Evolutionary conservation across 2,797 vertebrate genomes (phyloP).

Genomic region (Chromobotia macracanthus): DNA sequence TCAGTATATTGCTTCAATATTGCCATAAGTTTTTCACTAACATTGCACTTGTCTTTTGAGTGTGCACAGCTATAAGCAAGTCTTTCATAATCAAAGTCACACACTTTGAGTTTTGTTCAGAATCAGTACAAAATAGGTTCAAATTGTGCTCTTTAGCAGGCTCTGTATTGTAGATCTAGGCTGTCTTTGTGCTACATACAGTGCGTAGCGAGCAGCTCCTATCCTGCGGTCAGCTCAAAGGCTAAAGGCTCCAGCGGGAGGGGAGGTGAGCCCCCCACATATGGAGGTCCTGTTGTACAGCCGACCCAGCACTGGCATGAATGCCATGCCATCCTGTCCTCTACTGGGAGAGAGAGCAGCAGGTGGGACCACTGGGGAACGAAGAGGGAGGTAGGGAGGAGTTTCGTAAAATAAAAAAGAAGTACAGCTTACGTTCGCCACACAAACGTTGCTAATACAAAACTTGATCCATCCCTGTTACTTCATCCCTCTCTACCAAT

Average conservation of each 20-base stretch:
- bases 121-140: conserved; percentile 68
- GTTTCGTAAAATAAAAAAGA: conserved; percentile 65
- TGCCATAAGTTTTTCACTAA: conserved; percentile 70
- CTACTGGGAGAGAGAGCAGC: conserved; percentile 41
- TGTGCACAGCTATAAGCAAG: conserved; percentile 28
- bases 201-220: conserved; percentile 29
- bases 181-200: conserved; percentile 50
- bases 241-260: neutral
- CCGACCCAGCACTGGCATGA: neutral
- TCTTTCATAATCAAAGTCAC: conserved; percentile 31
- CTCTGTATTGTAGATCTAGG: conserved; percentile 44
- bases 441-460: conserved; percentile 45
- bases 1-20: conserved; percentile 82
- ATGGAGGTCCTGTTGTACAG: neutral
- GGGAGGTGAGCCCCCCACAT: conserved; percentile 26
- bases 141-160: conserved; percentile 70
- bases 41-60: conserved; percentile 66
- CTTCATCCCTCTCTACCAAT: conserved; percentile 52
- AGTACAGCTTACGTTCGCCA: conserved; percentile 64
- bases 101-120: conserved; percentile 54
- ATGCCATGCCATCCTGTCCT: conserved; percentile 22
- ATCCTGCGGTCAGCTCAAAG: conserved; percentile 13
- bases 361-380: conserved; percentile 62
- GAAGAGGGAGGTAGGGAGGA: conserved; percentile 67
- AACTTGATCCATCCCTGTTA: conserved; percentile 55